A percentile compares a stretch with the other conserved stretches of the same genome.
These are phyloP conservation scores for Mythimna vitellina DNA, from an alignment of 2,888 invertebrate genomes.

Conservation along the genomic window DNA sequence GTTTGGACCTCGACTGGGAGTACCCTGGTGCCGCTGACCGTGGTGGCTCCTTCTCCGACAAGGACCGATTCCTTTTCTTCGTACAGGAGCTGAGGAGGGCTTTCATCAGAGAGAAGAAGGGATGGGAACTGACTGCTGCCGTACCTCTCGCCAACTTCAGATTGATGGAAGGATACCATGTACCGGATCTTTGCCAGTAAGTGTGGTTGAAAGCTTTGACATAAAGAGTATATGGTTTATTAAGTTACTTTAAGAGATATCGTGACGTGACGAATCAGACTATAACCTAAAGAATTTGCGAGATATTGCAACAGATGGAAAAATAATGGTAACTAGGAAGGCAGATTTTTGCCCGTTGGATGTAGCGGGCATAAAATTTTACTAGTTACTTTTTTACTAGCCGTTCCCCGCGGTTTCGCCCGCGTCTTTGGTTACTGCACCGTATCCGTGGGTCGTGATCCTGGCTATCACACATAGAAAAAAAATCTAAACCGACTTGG, in stretches of 20 bases:
- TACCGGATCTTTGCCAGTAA: conserved; percentile 96
- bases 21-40: conserved; percentile 97
- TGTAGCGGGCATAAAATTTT: not conserved
- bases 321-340: not conserved
- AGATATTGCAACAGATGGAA: not conserved
- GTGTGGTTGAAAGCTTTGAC: conserved; percentile 63
- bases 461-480: too few species aligned
- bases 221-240: not conserved
- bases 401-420: too few species aligned
- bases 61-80: conserved; percentile 95
- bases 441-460: too few species aligned
- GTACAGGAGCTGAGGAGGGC: conserved; percentile 95
- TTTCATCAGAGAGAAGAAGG: conserved; percentile 93
- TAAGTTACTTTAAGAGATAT: not conserved
- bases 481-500: too few species aligned
- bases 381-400: too few species aligned
- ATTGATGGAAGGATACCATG: conserved; percentile 97
- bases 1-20: conserved; percentile 97
- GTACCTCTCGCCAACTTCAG: conserved; percentile 97
- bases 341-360: not conserved
- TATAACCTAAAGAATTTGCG: not conserved
- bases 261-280: not conserved
- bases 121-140: conserved; percentile 97
- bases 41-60: conserved; percentile 95
- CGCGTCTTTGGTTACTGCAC: too few species aligned